Conservation (phyloP, 2,113 vertebrate species). For the Aegithalos caudatus region DNA sequence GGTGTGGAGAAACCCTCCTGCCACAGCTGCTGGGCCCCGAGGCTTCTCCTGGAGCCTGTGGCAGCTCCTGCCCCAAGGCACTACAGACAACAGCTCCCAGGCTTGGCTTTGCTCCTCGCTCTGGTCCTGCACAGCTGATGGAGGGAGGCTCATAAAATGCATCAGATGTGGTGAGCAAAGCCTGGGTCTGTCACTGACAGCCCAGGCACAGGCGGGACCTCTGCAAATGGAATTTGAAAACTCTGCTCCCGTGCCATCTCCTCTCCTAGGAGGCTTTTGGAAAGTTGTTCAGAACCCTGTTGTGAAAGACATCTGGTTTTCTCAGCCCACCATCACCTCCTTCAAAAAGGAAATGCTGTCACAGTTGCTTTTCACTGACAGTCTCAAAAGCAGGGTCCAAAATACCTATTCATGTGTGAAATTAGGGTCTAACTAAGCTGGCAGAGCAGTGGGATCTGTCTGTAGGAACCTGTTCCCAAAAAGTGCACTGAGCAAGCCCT, state of each 20-base stretch:
- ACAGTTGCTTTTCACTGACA: neutral
- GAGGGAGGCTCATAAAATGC: neutral
- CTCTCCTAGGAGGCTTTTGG: neutral
- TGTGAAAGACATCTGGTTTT: neutral
- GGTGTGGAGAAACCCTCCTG: accelerated
- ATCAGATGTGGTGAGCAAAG: neutral
- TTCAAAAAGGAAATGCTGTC: neutral
- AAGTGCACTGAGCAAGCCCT: neutral
- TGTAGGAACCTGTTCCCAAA: neutral
- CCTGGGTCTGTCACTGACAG: neutral
- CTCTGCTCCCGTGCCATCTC: neutral
- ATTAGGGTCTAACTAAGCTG: conserved; percentile 17
- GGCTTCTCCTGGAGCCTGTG: neutral
- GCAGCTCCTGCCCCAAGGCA: accelerated
- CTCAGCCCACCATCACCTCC: neutral
- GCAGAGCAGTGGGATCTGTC: neutral
- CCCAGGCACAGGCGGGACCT: accelerated
- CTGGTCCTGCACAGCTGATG: neutral
- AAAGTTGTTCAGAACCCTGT: neutral
- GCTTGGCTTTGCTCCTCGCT: neutral
- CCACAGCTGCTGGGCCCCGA: neutral
- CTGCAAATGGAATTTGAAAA: neutral
- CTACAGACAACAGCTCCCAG: neutral
- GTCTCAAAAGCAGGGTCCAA: neutral
- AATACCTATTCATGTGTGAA: neutral